Evolutionary conservation across 2,888 invertebrate genomes (phyloP).

Genomic region (Vandiemenella viatica): DNA sequence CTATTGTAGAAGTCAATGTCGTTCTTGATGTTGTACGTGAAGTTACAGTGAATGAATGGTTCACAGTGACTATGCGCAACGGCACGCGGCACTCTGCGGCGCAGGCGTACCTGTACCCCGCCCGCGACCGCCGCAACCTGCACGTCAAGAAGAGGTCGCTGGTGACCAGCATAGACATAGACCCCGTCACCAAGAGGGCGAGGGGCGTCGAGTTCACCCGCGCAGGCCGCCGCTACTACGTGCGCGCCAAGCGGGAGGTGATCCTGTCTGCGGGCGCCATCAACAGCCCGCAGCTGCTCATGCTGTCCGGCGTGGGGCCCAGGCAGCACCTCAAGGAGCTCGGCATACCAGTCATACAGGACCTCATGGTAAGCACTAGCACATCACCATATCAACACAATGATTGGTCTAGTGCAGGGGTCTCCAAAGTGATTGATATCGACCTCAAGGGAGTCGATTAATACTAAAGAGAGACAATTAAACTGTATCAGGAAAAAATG

Average conservation of each 20-base stretch:
- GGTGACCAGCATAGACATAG: constrained; percentile 38
- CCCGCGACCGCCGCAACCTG: constrained; percentile 38
- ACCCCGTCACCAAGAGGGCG: constrained; percentile 28
- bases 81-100: constrained; percentile 30
- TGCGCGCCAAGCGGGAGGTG: constrained; percentile 39
- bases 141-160: constrained; percentile 39
- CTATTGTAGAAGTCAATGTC: too few relatives aligned
- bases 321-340: constrained; percentile 31
- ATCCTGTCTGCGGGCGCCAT: constrained; percentile 50
- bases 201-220: constrained; percentile 29
- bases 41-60: too few relatives aligned
- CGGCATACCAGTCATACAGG: constrained; percentile 29
- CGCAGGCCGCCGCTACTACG: constrained; percentile 11
- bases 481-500: too few relatives aligned
- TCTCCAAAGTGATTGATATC: too few relatives aligned
- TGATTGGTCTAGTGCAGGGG: too few relatives aligned
- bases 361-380: constrained; percentile 38
- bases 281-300: constrained; percentile 48
- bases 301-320: constrained; percentile 51
- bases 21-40: too few relatives aligned
- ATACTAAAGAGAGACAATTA: too few relatives aligned
- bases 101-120: constrained; percentile 30
- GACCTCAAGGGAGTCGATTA: too few relatives aligned
- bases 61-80: constrained; percentile 25
- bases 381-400: too few relatives aligned